phyloP scores from a whole-genome alignment of 2,888 invertebrate genomes.

The Drosophila rubida region DNA sequence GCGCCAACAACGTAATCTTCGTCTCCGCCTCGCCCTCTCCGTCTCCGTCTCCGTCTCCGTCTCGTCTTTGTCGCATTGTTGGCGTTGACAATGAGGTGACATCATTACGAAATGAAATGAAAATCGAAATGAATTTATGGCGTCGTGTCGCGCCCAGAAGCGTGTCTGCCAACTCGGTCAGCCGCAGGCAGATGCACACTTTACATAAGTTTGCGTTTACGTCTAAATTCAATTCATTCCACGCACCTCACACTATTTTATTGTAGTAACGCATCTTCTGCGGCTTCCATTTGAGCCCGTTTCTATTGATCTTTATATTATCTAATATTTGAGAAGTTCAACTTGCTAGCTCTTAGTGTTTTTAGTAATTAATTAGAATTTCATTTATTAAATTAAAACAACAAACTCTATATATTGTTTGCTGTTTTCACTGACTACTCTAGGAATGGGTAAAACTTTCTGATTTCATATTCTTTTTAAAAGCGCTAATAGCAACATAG shows the following conservation, averaged over 20 bases:
- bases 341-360: too few relatives aligned
- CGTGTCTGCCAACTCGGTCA: constrained; percentile 40
- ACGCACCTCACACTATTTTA: not conserved
- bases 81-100: constrained; percentile 51
- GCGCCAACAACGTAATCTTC: constrained; percentile 12
- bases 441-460: too few relatives aligned
- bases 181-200: constrained; percentile 6
- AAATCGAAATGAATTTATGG: constrained; percentile 58
- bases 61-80: constrained; percentile 18
- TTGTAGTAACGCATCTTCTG: too few relatives aligned
- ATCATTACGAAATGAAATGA: constrained; percentile 52
- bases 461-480: too few relatives aligned
- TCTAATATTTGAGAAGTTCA: too few relatives aligned
- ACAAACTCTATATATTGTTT: too few relatives aligned
- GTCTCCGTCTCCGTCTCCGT: not conserved
- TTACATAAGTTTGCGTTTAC: not conserved
- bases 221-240: not conserved
- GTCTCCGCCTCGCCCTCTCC: not conserved
- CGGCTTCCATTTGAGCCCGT: too few relatives aligned
- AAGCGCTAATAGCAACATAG: too few relatives aligned
- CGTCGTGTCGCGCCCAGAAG: constrained; percentile 34
- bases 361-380: too few relatives aligned
- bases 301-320: too few relatives aligned
- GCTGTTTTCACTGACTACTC: too few relatives aligned
- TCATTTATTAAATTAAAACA: too few relatives aligned